Conservation (phyloP, 2,888 invertebrate genomes). For the Drosophila flavopinicola region DNA sequence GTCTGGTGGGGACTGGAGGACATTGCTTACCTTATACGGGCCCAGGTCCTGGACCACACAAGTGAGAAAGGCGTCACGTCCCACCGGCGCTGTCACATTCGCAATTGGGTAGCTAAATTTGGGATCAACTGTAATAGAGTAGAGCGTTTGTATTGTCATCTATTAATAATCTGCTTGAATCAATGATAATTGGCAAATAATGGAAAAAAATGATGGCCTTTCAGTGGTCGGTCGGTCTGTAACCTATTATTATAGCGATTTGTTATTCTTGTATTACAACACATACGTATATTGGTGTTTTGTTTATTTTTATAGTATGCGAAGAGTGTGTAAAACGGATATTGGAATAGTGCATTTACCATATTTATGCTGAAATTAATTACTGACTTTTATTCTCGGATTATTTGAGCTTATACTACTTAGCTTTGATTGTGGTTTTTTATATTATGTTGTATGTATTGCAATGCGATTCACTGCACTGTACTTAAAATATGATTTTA, state of each 20-base stretch:
- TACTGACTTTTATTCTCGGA: neutral
- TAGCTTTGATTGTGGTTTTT: too few species aligned
- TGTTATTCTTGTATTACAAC: neutral
- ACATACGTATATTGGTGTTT: neutral
- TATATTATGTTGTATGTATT: too few species aligned
- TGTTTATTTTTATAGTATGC: neutral
- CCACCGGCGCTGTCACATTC: conserved; percentile 89
- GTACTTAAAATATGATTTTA: too few species aligned
- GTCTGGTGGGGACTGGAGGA: neutral
- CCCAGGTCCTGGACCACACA: conserved; percentile 89
- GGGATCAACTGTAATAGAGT: conserved; percentile 86
- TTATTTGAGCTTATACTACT: neutral
- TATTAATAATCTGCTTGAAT: conserved; percentile 38
- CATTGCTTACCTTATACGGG: conserved; percentile 87
- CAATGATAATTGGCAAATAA: conserved; percentile 40
- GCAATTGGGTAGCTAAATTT: conserved; percentile 88
- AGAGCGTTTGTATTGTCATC: conserved; percentile 35
- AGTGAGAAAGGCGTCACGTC: conserved; percentile 88
- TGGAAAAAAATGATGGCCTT: conserved; percentile 11
- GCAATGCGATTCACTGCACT: too few species aligned
- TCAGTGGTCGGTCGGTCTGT: neutral
- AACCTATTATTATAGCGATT: conserved; percentile 6
- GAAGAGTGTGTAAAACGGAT: neutral
- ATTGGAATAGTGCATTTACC: neutral
- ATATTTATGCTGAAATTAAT: conserved; percentile 6